Base-by-base conservation (phyloP, 2,888 invertebrate genomes). In the Galerucella calmariensis region DNA sequence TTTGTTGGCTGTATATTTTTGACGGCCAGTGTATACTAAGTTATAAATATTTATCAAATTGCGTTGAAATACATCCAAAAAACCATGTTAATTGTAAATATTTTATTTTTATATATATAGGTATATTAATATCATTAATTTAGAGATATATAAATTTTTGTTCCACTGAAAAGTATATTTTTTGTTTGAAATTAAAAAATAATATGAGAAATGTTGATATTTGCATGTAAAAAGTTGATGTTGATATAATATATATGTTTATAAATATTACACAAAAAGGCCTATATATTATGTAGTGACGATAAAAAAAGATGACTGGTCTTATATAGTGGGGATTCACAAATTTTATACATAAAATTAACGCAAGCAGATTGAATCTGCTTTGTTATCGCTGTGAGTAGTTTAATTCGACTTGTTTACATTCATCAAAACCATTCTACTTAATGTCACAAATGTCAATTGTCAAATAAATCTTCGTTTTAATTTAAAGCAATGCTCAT, bases 161-260 rank as follows among this genome's bases (percentile, higher is more conserved):
- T 62, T 73, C 56, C 63, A 63, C 73, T 66, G 41, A 41, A 72
- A 51, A 35, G 67, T 56, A 61, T 41, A 35, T 67, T 20, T 65
- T 66, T 67, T 61, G n/a, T 69, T 66, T 72, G 9, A 56, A 63
- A 63, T 27, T n/a, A n/a, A 69, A 41, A 62, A 62, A 62, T 12
- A n/a, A 62, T 27, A 62, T 9, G 62, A 62, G 56, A 56, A 70
- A 68, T 67, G 67, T 67, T 67, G 70, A 67, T 75, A 69, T 72
- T 62, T 68, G 70, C 66, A 69, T 75, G 66, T 71, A 75, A 58
- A 69, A 41, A 73, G 58, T 68, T 72, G 69, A 66, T 75, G 75
- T 75, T 69, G 68, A 73, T 72, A 72, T 69, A 53, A n/a, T n/a
- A n/a, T 63, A 73, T 56, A 65, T 72, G 58, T 72, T 68, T 72